Conservation (phyloP, 2,888 invertebrate species). For the Parochlus steinenii region DNA sequence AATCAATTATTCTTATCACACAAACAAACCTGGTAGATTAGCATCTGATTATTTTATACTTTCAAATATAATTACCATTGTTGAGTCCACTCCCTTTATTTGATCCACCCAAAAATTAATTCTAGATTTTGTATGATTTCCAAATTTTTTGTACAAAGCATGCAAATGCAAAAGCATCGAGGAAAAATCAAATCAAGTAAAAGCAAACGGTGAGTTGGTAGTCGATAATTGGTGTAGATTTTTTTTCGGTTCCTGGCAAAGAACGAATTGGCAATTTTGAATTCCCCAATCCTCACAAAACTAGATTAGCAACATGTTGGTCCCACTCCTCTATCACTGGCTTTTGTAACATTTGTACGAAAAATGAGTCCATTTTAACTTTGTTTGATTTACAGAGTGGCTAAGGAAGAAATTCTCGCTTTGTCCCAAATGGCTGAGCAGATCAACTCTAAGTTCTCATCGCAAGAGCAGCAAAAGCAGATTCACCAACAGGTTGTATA, state of each 20-base stretch:
- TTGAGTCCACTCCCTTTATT: background rate
- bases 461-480: conserved; percentile 8
- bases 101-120: conserved; percentile 8
- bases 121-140: conserved; percentile 8
- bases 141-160: conserved; percentile 10
- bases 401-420: conserved; percentile 50
- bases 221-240: conserved; percentile 11
- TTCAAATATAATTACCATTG: too few relatives aligned
- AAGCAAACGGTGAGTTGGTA: conserved; percentile 10
- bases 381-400: conserved; percentile 35
- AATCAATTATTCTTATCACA: background rate
- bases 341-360: background rate
- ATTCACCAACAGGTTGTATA: conserved; percentile 15
- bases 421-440: conserved; percentile 58
- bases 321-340: background rate
- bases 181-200: conserved; percentile 12
- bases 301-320: background rate
- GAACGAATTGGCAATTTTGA: background rate
- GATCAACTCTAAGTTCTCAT: conserved; percentile 41
- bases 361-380: conserved; percentile 12
- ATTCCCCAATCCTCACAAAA: too few relatives aligned
- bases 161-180: conserved; percentile 9
- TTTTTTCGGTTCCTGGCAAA: background rate
- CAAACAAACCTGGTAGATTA: background rate
- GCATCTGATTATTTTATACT: too few relatives aligned